These are phyloP conservation scores for Tonatia bakeri DNA, from an alignment of 2,113 vertebrate genomes.

Conservation along the genomic window DNA sequence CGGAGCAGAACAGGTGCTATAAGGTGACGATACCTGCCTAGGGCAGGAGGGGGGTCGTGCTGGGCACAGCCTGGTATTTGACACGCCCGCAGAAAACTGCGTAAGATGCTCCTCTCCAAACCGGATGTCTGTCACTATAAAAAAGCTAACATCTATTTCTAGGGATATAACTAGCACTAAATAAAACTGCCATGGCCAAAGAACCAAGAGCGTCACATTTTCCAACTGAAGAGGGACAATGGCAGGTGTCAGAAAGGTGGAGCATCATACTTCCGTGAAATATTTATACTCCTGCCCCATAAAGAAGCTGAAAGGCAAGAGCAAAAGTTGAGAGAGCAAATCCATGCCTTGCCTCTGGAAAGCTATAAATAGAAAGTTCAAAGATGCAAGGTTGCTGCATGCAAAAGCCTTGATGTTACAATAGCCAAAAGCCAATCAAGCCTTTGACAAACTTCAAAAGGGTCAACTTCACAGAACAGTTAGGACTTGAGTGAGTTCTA, in stretches of 20 bases:
- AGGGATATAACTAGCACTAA: not conserved
- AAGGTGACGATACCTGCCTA: not conserved
- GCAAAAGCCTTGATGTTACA: slow-evolving; percentile 12
- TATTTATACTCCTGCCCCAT: not conserved
- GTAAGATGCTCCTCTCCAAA: not conserved
- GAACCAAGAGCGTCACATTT: not conserved
- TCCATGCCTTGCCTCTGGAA: not conserved
- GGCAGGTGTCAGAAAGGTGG: not conserved
- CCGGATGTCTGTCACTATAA: not conserved
- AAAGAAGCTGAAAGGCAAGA: not conserved
- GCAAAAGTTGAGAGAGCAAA: not conserved
- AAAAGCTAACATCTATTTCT: not conserved
- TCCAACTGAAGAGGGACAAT: not conserved
- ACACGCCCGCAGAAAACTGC: not conserved
- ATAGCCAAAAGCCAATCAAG: not conserved
- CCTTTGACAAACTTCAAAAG: slow-evolving; percentile 18
- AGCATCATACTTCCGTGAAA: not conserved
- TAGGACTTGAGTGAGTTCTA: not conserved
- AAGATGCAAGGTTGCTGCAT: not conserved
- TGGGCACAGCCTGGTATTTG: not conserved
- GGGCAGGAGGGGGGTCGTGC: not conserved
- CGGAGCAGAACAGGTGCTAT: not conserved
- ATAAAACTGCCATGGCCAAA: not conserved
- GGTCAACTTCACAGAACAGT: not conserved
- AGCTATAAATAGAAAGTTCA: slow-evolving; percentile 26